These are phyloP conservation scores for Ailurus styani DNA, from an alignment of 2,113 vertebrate species.

Conservation along the genomic window DNA sequence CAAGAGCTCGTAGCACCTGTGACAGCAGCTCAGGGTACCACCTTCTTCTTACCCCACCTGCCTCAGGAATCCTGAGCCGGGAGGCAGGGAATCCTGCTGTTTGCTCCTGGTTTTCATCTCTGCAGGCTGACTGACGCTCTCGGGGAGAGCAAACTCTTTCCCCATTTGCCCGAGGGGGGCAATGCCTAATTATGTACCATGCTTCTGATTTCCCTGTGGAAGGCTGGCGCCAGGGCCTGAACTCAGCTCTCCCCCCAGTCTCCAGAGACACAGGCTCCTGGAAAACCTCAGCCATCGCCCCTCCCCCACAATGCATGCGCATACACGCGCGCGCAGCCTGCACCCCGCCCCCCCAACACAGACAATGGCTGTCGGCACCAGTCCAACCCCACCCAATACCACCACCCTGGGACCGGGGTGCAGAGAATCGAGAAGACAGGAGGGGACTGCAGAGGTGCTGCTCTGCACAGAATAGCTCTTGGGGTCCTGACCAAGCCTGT, in stretches of 20 bases:
- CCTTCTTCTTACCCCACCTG: not conserved
- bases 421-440: not conserved
- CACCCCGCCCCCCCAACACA: not conserved
- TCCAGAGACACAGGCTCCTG: not conserved
- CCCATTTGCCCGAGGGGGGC: not conserved
- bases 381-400: not conserved
- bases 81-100: not conserved
- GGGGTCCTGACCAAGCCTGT: not conserved
- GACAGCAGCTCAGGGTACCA: not conserved
- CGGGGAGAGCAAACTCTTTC: slow-evolving; percentile 16
- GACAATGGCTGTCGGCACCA: not conserved
- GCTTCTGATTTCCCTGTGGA: slow-evolving; percentile 72
- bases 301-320: not conserved
- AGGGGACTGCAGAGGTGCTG: not conserved
- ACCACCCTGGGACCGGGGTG: not conserved
- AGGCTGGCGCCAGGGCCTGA: slow-evolving; percentile 74
- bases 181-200: slow-evolving; percentile 72
- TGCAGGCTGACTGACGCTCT: not conserved
- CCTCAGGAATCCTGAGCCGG: not conserved
- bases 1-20: not conserved
- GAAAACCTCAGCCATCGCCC: not conserved
- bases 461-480: not conserved
- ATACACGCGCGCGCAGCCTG: not conserved
- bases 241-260: slow-evolving; percentile 29
- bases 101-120: slow-evolving; percentile 45